Conservation (phyloP, 2,113 vertebrate genomes). For the Tichodroma muraria region DNA sequence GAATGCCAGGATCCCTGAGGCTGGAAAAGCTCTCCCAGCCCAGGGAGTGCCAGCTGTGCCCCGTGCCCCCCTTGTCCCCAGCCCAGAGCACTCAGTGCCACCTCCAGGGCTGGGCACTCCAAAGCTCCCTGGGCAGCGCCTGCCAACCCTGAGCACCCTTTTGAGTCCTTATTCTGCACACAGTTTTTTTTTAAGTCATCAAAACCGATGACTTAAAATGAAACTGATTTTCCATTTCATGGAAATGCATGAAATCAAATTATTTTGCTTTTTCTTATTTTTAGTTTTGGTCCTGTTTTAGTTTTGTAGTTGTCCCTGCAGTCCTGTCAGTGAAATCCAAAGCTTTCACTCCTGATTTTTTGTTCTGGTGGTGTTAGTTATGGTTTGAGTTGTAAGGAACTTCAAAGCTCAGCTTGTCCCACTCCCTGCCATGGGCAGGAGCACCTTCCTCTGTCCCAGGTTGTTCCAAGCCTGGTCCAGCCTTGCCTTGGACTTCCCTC, state of each 20-base stretch:
- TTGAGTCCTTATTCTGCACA: not conserved
- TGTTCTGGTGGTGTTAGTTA: not conserved
- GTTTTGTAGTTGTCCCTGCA: not conserved
- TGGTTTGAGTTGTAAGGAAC: not conserved
- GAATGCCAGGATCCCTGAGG: not conserved
- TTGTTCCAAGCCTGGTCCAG: not conserved
- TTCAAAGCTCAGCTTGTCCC: not conserved
- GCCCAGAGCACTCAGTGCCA: not conserved
- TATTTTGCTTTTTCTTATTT: not conserved
- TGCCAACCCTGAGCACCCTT: not conserved
- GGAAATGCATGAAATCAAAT: not conserved
- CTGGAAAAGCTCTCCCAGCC: not conserved
- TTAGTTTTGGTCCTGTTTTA: not conserved
- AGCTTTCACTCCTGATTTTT: not conserved
- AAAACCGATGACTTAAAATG: not conserved
- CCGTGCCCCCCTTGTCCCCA: not conserved
- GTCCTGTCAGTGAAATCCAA: not conserved
- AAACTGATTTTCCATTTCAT: not conserved
- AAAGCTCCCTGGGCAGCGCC: not conserved
- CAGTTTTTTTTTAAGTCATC: not conserved
- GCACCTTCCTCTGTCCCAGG: not conserved
- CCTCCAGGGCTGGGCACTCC: not conserved
- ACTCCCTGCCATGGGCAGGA: not conserved
- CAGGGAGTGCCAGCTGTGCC: accelerated
- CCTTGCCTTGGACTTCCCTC: not conserved